Percentiles rank a stretch among this genome's conserved stretches.
These are phyloP conservation scores for Stigmatopora argus DNA, from an alignment of 2,113 vertebrate genomes.

Conservation along the genomic window DNA sequence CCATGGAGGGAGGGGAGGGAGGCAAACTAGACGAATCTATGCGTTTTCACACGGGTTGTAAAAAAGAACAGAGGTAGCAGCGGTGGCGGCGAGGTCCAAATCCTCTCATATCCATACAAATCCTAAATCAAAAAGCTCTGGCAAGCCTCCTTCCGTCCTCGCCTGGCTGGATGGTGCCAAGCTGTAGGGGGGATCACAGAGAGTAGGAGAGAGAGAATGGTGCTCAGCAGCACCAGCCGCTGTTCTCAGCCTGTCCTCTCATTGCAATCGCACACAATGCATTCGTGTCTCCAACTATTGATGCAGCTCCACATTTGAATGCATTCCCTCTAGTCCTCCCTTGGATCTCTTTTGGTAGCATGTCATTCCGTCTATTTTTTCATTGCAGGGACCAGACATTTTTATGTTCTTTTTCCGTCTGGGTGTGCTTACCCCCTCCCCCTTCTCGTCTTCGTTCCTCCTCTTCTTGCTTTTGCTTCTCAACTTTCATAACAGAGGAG, in stretches of 20 bases:
- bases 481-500: constrained; percentile 40
- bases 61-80: constrained; percentile 56
- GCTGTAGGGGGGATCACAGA: constrained; percentile 36
- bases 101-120: constrained; percentile 41
- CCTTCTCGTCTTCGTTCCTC: constrained; percentile 42
- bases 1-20: constrained; percentile 50
- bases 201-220: constrained; percentile 28
- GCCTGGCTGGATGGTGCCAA: constrained; percentile 43
- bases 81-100: constrained; percentile 47
- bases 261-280: constrained; percentile 58
- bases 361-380: constrained; percentile 52
- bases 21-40: constrained; percentile 48
- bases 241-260: constrained; percentile 60
- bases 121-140: constrained; percentile 42
- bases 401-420: constrained; percentile 46
- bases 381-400: constrained; percentile 50
- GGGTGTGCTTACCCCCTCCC: constrained; percentile 67
- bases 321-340: constrained; percentile 30
- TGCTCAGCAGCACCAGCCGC: constrained; percentile 43
- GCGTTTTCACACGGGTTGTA: constrained; percentile 53
- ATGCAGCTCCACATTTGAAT: constrained; percentile 52
- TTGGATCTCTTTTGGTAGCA: constrained; percentile 35
- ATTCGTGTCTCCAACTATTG: constrained; percentile 58
- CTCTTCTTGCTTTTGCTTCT: constrained; percentile 34
- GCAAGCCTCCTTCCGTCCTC: constrained; percentile 30